A percentile compares a stretch with the other conserved stretches of the same genome.
These are phyloP conservation scores for Uria lomvia DNA, from an alignment of 2,113 vertebrate species.

Conservation along the genomic window DNA sequence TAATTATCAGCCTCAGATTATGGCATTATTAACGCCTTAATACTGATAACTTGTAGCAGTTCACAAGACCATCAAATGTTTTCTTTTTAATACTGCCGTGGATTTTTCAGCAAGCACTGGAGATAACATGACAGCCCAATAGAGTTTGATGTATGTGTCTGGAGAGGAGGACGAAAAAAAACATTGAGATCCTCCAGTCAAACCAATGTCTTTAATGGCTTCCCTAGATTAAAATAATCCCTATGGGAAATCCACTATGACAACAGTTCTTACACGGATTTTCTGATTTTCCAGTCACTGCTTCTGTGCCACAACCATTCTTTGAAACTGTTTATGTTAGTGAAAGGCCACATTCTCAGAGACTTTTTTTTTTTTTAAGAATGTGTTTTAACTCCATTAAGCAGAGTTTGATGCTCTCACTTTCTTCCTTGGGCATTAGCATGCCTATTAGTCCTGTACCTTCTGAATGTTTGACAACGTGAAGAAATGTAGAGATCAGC, in stretches of 20 bases:
- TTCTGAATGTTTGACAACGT: slow-evolving; percentile 1
- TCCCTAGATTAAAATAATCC: slow-evolving; percentile 73
- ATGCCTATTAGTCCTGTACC: neutral
- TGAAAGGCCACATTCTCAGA: slow-evolving; percentile 49
- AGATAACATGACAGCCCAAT: slow-evolving; percentile 62
- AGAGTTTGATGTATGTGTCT: slow-evolving; percentile 69
- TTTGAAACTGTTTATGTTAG: slow-evolving; percentile 64
- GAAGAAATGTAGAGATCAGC: slow-evolving; percentile 28
- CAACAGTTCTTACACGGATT: slow-evolving; percentile 69
- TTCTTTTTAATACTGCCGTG: slow-evolving; percentile 36
- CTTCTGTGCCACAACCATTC: slow-evolving; percentile 46
- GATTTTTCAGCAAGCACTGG: slow-evolving; percentile 35
- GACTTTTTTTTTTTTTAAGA: neutral
- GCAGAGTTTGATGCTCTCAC: slow-evolving; percentile 38
- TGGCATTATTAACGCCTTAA: slow-evolving; percentile 72
- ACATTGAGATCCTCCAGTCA: slow-evolving; percentile 33
- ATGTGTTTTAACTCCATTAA: slow-evolving; percentile 46
- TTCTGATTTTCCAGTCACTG: slow-evolving; percentile 69
- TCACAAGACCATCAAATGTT: slow-evolving; percentile 60
- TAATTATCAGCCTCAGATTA: slow-evolving; percentile 48
- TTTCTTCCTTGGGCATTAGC: slow-evolving; percentile 32
- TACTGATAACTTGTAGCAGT: slow-evolving; percentile 72
- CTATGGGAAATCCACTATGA: slow-evolving; percentile 72
- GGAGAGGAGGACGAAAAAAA: neutral
- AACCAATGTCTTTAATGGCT: slow-evolving; percentile 66